Evolutionary conservation across 2,888 invertebrate species (phyloP).

Genomic region (Netelia inedita): DNA sequence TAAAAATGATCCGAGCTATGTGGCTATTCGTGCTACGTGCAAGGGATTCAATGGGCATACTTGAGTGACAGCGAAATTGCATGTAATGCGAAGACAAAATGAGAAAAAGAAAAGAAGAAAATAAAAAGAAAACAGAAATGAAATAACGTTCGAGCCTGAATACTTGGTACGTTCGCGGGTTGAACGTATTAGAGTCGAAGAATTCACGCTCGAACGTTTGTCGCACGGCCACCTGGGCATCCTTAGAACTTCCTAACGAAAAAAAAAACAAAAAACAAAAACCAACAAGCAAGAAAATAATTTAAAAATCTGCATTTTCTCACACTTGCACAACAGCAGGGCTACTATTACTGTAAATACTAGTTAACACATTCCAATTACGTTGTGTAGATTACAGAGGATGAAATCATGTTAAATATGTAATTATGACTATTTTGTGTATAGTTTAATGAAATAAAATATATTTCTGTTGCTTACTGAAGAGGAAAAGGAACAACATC

Average conservation of each 20-base stretch:
- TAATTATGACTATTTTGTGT: conserved; percentile 85
- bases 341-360: conserved; percentile 84
- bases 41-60: conserved; percentile 85
- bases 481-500: conserved; percentile 77
- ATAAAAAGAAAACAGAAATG: conserved; percentile 41
- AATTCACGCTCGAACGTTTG: conserved; percentile 62
- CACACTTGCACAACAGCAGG: conserved; percentile 84
- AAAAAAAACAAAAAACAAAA: conserved; percentile 62
- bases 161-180: conserved; percentile 34
- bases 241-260: conserved; percentile 80
- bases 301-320: conserved; percentile 82
- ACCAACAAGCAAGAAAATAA: conserved; percentile 57
- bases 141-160: conserved; percentile 56
- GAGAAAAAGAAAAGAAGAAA: conserved; percentile 49
- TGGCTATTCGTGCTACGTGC: conserved; percentile 81
- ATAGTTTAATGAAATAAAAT: conserved; percentile 84
- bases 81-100: conserved; percentile 73
- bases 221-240: conserved; percentile 80
- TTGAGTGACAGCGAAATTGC: conserved; percentile 78
- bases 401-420: conserved; percentile 84
- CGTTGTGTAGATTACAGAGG: conserved; percentile 83
- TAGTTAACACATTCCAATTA: conserved; percentile 85
- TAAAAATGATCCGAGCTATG: conserved; percentile 64
- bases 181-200: conserved; percentile 12
- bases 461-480: conserved; percentile 85